Percentiles rank a stretch among this genome's conserved stretches.
These are phyloP conservation scores for Campylorhamphus procurvoides DNA, from an alignment of 2,113 vertebrate species.

Conservation along the genomic window DNA sequence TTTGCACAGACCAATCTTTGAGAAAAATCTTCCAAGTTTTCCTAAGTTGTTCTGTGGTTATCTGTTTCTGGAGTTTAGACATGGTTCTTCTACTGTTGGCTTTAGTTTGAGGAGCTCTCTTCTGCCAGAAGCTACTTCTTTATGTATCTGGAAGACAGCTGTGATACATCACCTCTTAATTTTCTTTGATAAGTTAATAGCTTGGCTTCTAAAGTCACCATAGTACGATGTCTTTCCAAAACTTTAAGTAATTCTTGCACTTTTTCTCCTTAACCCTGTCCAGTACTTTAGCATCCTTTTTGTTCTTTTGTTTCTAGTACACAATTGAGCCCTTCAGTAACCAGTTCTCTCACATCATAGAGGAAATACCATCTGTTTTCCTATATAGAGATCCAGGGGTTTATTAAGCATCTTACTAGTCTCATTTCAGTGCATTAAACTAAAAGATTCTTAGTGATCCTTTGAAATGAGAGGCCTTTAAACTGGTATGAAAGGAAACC, in stretches of 20 bases:
- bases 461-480: conserved; percentile 1
- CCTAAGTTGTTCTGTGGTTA: not conserved
- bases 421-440: not conserved
- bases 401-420: not conserved
- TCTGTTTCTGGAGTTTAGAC: not conserved
- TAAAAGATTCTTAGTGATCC: not conserved
- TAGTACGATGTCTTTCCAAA: not conserved
- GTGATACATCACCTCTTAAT: not conserved
- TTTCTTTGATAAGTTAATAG: not conserved
- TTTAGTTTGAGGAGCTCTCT: not conserved
- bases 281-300: not conserved
- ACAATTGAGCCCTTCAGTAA: not conserved
- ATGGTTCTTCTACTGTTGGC: not conserved
- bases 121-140: not conserved
- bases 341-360: not conserved
- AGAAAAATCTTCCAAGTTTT: not conserved
- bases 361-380: not conserved
- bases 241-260: not conserved
- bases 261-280: not conserved
- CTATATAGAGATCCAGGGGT: not conserved
- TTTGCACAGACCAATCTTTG: not conserved
- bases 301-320: not conserved
- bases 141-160: not conserved
- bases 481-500: not conserved
- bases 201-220: not conserved